These are phyloP conservation scores for Gallinago jamesoni DNA, from an alignment of 2,113 vertebrate species.

Conservation along the genomic window DNA sequence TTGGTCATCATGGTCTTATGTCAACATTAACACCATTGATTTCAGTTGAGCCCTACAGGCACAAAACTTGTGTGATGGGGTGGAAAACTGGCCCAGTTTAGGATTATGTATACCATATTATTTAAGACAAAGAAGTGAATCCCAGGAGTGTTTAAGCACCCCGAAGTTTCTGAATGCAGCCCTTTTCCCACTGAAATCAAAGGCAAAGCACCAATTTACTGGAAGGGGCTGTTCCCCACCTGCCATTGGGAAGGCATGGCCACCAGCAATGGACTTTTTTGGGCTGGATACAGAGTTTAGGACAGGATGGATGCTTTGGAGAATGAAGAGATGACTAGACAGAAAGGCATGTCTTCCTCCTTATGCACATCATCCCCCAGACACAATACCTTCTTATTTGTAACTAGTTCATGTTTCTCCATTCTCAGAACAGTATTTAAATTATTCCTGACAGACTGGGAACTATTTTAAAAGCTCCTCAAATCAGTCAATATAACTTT, in stretches of 20 bases:
- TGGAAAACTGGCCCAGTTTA: neutral
- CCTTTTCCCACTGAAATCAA: conserved; percentile 12
- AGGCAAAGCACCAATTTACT: neutral
- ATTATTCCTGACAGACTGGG: neutral
- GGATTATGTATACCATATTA: neutral
- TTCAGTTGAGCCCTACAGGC: conserved; percentile 40
- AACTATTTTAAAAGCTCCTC: neutral
- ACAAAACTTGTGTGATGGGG: neutral
- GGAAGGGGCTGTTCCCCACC: neutral
- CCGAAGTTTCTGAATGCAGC: neutral
- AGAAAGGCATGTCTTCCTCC: neutral
- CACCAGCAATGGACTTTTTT: neutral
- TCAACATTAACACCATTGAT: conserved; percentile 55
- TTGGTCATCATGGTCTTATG: conserved; percentile 37
- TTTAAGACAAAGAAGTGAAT: conserved; percentile 31
- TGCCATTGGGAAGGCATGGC: neutral
- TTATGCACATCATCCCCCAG: neutral
- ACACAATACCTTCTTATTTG: neutral
- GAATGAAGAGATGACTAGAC: neutral
- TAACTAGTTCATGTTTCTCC: neutral
- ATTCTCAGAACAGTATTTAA: neutral
- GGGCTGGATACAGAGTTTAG: neutral
- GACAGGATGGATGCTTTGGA: neutral
- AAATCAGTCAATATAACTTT: neutral
- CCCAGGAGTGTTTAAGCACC: neutral